A percentile compares a stretch with the other conserved stretches of the same genome.
Conservation (phyloP, 2,888 invertebrate species). For the Allacma fusca region DNA sequence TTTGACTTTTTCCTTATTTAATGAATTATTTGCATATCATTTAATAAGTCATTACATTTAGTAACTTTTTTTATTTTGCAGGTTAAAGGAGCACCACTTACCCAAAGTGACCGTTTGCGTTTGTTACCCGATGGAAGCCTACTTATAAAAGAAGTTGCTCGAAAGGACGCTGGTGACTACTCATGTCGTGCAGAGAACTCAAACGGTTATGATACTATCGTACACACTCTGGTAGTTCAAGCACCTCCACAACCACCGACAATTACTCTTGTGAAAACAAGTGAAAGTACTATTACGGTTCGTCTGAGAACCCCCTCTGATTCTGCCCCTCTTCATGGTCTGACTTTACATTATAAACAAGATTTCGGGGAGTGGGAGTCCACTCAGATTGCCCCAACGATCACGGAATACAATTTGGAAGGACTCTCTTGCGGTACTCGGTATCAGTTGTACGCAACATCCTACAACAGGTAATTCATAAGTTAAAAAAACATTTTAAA, state of each 20-base stretch:
- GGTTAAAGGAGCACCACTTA: conserved; percentile 80
- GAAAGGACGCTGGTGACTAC: conserved; percentile 92
- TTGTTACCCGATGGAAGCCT: conserved; percentile 89
- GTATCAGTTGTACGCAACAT: conserved; percentile 91
- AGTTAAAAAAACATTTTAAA: not conserved
- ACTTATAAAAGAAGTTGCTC: conserved; percentile 86
- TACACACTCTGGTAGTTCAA: conserved; percentile 63
- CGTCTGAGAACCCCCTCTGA: conserved; percentile 78
- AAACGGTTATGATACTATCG: conserved; percentile 59
- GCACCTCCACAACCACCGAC: conserved; percentile 81
- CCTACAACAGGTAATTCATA: conserved; percentile 86
- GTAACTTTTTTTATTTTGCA: conserved; percentile 55
- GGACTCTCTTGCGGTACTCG: conserved; percentile 90
- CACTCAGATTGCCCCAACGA: conserved; percentile 69
- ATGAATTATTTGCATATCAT: too few species aligned
- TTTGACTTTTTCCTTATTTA: too few species aligned
- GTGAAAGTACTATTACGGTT: conserved; percentile 77
- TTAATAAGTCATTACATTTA: not conserved
- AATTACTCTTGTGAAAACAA: conserved; percentile 77
- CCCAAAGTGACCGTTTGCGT: conserved; percentile 81
- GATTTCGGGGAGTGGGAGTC: conserved; percentile 96
- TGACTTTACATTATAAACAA: conserved; percentile 90
- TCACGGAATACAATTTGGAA: conserved; percentile 83
- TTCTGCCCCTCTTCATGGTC: conserved; percentile 86
- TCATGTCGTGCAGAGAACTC: conserved; percentile 70